Evolutionary conservation across 2,888 invertebrate genomes (phyloP), one percentile per base, ranked within the genome.

Genomic region (Drosophila siamana): DNA sequence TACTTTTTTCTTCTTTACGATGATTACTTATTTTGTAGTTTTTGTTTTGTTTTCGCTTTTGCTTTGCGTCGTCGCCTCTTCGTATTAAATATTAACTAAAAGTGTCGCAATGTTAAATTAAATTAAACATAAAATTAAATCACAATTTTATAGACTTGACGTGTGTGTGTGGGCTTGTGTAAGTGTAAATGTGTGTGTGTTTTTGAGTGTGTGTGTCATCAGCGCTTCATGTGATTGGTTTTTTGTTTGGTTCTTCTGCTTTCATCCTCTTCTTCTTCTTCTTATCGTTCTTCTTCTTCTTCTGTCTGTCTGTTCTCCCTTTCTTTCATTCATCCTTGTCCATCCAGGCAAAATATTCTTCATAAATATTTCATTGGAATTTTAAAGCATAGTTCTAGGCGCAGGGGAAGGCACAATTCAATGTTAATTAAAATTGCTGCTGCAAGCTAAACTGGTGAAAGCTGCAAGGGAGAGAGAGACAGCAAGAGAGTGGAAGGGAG

Each of bases 121-220:
- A 84, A 89, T 86, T 86, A 89, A 77, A 88, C 83, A 90, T 91
- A 80, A 90, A 91, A 91, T 89, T 91, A 91, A 91, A 91, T 91
- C 91, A 91, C 91, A 91, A 92, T 92, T 90, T 91, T 89, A 90
- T 91, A 91, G 91, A 91, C 91, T 91, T 91, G 92, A 90, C 80
- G 88, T 78, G 43, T 75, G 48, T 61, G 24, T 54, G 6, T 63
- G 3, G 41, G 19, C 13, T 11, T 51, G 19, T 41, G 38, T 51
- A 72, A 60, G 48, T 66, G 48, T 50, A 26, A 30, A 38, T 33
- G 47, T 61, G 40, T 44, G 54, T 57, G 48, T 47, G 50, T 47
- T 30, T 48, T 16, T 46, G 9, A 61, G 55, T 75, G 73, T 78
- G 78, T 73, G 54, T 65, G 69, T 65, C 28, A 48, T 30, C 61